Evolutionary conservation across 2,888 invertebrate genomes (phyloP), one percentile per base, ranked within the genome.

Genomic region (Bembecia ichneumoniformis): DNA sequence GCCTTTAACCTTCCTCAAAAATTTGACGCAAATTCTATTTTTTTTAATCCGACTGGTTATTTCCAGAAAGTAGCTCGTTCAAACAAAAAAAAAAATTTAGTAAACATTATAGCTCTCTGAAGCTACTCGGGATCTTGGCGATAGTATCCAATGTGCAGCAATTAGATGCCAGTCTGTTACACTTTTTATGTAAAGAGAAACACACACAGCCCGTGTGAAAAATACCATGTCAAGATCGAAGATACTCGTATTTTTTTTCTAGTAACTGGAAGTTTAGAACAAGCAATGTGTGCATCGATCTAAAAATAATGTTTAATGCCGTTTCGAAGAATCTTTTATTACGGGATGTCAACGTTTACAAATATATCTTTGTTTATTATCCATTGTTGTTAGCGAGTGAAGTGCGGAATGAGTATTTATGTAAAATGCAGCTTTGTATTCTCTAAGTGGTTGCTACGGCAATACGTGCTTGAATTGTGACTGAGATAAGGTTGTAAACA

Each of bases 291-390:
- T 53, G 52, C 48, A 47, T 53, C 51, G 48, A 53, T 56, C 59
- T 58, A 44, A 44, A 17, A 44, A 44, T 64, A 49, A 20, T 36
- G 48, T 48, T 67, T 64, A 65, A 60, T 59, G 61, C 61, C 59
- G 54, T 67, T 73, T 67, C 65, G 58, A 57, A 51, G 63, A 63
- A 65, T 58, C 56, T 67, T 68, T 68, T 69, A 69, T 64, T 63
- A 60, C 59, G 43, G 49, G 52, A 52, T 62, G 63, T 70, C 64
- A 66, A 60, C 64, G 51, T 66, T 70, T 63, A 50, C 62, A 60
- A 64, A 68, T 71, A 67, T 62, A 60, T 57, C 60, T 55, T 56
- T 64, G 64, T 72, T 72, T 72, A 71, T 69, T 62, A 64, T 64
- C 66, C 68, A 72, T 73, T 74, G 73, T 73, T 68, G 53, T 59